Base-by-base conservation (phyloP, 2,113 vertebrate species). In the Numenius arquata region DNA sequence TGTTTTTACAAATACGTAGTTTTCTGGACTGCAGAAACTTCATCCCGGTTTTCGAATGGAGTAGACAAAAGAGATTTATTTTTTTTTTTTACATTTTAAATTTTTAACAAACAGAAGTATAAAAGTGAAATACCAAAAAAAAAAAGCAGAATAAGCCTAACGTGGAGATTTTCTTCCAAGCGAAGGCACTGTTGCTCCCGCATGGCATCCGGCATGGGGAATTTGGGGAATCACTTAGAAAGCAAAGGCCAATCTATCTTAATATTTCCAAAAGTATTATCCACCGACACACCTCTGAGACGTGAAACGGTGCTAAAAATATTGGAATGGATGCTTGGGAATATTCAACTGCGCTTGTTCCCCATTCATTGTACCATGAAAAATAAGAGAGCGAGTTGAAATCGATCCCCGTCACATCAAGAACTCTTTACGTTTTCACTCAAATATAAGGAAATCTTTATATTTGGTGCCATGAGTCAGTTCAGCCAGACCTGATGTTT, bases 101-200 rank as follows among this genome's bases (percentile, higher is more conserved):
- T 40, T 88, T 80, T 62, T 63, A 58, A 41, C 15, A 41, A 76
- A 55, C 11, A 47, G 53, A 40, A 52, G 9, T 36, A 32, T 53
- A 45, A 52, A 93, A 79, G 12, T 34, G 48, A 76, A 78, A 67
- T 3, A 30, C 9, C 15, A 11, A 76, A 81, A 76, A 53, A 53
- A 53, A 53, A 52, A 52, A 52, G 18, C 32, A 61, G 11, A 52
- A 13, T 9, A 40, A 61, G 5, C 18, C 6, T 18, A 50, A 36
- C 1, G 3, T 40, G 43, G 81, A 73, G 40, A 19, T 73, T 89
- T 89, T 73, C 55, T 82, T 70, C 61, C 73, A 55, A 78, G 72
- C 40, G 59, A 93, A 90, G 89, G 40, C 71, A 88, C 61, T 75
- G 79, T 63, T 85, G 74, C 88, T 93, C 88, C 80, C 62, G 75